Evolutionary conservation across 2,113 vertebrate species (phyloP).

Genomic region (Myotis davidii): DNA sequence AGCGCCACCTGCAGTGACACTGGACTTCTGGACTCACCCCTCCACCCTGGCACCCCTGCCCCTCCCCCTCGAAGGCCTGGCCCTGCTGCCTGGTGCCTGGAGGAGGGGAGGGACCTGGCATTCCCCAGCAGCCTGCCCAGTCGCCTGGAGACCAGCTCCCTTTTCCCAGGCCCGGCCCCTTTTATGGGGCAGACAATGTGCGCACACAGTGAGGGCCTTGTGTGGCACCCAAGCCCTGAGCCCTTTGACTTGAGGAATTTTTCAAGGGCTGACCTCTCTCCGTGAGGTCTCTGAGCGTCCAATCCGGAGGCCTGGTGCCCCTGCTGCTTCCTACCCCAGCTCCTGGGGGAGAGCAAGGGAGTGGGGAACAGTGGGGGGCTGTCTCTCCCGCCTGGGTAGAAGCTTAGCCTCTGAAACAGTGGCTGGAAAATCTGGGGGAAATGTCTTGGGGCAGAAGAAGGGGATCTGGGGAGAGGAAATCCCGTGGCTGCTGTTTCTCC

Average conservation of each 20-base stretch:
- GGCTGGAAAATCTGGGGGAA: slow-evolving; percentile 60
- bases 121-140: slow-evolving; percentile 88
- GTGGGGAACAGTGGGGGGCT: slow-evolving; percentile 9
- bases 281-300: slow-evolving; percentile 60
- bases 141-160: slow-evolving; percentile 89
- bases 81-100: slow-evolving; percentile 23
- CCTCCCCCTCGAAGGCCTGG: neutral
- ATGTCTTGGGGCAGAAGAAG: slow-evolving; percentile 38
- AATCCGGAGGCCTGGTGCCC: slow-evolving; percentile 54
- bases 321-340: slow-evolving; percentile 56
- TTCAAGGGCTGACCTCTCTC: slow-evolving; percentile 76
- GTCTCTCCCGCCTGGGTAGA: slow-evolving; percentile 44
- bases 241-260: slow-evolving; percentile 83
- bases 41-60: neutral
- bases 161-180: slow-evolving; percentile 86
- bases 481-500: neutral
- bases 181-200: slow-evolving; percentile 90
- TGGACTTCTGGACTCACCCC: neutral
- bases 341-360: slow-evolving; percentile 37
- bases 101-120: slow-evolving; percentile 82
- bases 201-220: slow-evolving; percentile 88
- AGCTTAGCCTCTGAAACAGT: slow-evolving; percentile 45
- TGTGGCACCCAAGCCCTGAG: slow-evolving; percentile 83
- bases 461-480: neutral
- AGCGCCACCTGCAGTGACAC: neutral